phyloP scores from a whole-genome alignment of 2,113 vertebrate genomes.

The Podocnemis expansa region DNA sequence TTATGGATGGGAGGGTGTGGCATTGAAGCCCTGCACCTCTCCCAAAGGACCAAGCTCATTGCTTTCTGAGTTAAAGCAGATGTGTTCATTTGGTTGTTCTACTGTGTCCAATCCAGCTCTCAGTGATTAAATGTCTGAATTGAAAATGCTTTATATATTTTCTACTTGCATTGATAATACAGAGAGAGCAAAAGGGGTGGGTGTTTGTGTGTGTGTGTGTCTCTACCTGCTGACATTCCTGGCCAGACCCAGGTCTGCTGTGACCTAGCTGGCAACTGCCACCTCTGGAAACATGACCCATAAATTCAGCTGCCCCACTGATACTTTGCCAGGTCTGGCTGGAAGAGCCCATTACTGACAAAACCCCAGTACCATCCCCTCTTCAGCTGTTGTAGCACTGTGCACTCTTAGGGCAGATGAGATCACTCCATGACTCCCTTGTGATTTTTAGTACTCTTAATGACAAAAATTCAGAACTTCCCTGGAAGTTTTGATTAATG shows the following conservation, averaged over 20 bases:
- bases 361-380: too few species aligned
- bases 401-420: not conserved
- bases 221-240: not conserved
- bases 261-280: not conserved
- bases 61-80: not conserved
- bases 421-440: not conserved
- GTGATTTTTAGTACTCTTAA: not conserved
- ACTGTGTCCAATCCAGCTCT: not conserved
- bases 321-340: not conserved
- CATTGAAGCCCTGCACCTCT: rapidly evolving
- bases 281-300: not conserved
- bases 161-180: not conserved
- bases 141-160: not conserved
- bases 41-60: not conserved
- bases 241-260: not conserved
- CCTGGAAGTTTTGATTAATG: not conserved
- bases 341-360: not conserved
- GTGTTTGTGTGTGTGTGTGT: not conserved
- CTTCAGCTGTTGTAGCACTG: not conserved
- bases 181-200: not conserved
- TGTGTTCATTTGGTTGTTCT: not conserved
- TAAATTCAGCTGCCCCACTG: not conserved
- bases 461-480: not conserved
- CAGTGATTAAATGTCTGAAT: not conserved
- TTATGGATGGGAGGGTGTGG: not conserved